Evolutionary conservation across 2,113 vertebrate genomes (phyloP).

Genomic region (Bagarius yarrelli): DNA sequence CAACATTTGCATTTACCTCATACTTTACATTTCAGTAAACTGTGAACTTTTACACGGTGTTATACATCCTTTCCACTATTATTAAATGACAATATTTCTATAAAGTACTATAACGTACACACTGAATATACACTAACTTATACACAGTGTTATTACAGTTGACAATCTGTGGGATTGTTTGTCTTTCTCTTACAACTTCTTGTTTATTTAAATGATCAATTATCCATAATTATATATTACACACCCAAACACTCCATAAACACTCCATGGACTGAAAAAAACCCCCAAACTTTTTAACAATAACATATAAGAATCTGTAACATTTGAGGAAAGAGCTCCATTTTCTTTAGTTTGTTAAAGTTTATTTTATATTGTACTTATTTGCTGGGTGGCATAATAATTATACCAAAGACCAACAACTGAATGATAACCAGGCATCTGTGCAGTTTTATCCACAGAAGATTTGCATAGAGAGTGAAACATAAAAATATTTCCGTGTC

Average conservation of each 20-base stretch:
- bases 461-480: slow-evolving; percentile 25
- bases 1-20: slow-evolving; percentile 33
- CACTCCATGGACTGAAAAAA: no score
- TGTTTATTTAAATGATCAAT: neutral
- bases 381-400: neutral
- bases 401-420: neutral
- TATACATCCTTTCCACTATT: no score
- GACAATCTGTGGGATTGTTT: neutral
- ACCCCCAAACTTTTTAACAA: neutral
- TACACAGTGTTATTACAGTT: neutral
- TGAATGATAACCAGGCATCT: neutral
- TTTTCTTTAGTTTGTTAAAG: neutral
- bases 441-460: neutral
- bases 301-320: neutral
- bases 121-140: neutral
- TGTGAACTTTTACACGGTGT: neutral
- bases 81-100: no score
- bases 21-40: neutral
- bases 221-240: neutral
- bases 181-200: neutral
- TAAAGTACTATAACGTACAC: no score
- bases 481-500: slow-evolving; percentile 17
- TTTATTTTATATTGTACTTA: neutral
- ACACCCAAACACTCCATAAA: neutral
- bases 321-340: neutral